Conservation (phyloP, 2,888 invertebrate genomes). For the Macroteleia sp. region DNA sequence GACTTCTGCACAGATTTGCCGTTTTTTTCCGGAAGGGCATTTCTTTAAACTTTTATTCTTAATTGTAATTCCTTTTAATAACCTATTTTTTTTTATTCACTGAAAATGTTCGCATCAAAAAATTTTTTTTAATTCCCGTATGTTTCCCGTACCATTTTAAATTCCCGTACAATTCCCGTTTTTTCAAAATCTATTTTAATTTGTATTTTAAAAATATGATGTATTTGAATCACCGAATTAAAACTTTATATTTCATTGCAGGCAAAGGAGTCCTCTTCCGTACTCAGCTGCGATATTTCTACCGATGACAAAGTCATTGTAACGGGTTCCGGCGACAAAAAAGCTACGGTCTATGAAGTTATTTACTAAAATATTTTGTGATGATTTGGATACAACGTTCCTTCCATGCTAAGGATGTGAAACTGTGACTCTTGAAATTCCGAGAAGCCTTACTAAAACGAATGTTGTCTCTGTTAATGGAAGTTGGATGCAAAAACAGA, state of each 20-base stretch:
- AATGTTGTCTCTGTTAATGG: slow-evolving; percentile 43
- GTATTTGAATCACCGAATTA: too few species aligned
- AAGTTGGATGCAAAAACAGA: slow-evolving; percentile 17
- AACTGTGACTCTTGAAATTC: slow-evolving; percentile 28
- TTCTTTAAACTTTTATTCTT: too few species aligned
- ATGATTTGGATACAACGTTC: slow-evolving; percentile 35
- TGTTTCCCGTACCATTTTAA: too few species aligned
- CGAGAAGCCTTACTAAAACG: slow-evolving; percentile 54
- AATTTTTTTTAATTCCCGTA: too few species aligned
- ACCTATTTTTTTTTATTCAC: too few species aligned
- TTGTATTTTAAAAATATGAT: too few species aligned
- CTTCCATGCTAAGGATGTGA: slow-evolving; percentile 39
- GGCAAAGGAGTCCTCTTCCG: slow-evolving; percentile 98
- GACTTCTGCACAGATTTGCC: too few species aligned
- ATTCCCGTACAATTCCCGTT: too few species aligned
- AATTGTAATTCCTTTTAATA: too few species aligned
- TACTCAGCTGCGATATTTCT: slow-evolving; percentile 99
- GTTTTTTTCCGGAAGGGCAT: too few species aligned
- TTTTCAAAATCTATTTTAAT: too few species aligned
- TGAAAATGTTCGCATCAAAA: too few species aligned
- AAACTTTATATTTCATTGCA: slow-evolving; percentile 84
- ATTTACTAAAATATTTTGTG: slow-evolving; percentile 87
- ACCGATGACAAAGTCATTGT: slow-evolving; percentile 99
- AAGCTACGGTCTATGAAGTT: slow-evolving; percentile 98
- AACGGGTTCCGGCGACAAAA: slow-evolving; percentile 98